Percentiles rank a stretch among this genome's conserved stretches.
phyloP scores from a whole-genome alignment of 2,888 invertebrate genomes.

The Scaptomyza parva region DNA sequence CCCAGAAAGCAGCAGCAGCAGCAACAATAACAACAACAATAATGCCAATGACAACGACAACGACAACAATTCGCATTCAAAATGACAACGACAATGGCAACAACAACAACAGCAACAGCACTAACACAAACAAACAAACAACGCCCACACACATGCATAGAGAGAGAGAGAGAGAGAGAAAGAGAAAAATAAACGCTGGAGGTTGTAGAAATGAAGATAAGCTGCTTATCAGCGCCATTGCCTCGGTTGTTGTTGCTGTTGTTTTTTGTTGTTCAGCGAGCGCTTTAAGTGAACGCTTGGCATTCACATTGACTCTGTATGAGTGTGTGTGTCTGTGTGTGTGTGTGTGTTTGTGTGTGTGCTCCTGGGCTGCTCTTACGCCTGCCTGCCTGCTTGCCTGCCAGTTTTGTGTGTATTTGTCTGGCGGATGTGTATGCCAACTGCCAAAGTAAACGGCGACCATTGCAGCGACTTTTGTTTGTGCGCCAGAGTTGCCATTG shows the following conservation, averaged over 20 bases:
- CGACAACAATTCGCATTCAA: conserved; percentile 61
- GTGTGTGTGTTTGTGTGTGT: background rate
- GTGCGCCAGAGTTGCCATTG: conserved; percentile 57
- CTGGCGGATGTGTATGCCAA: conserved; percentile 53
- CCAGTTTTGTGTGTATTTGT: conserved; percentile 11
- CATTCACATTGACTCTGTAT: conserved; percentile 45
- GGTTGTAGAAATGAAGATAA: conserved; percentile 79
- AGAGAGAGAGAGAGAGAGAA: background rate
- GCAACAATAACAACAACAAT: conserved; percentile 33
- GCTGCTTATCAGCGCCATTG: conserved; percentile 79
- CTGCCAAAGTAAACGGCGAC: conserved; percentile 49
- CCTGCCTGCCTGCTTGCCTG: conserved; percentile 40
- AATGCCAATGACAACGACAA: conserved; percentile 37
- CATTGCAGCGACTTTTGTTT: conserved; percentile 56
- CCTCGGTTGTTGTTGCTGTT: conserved; percentile 41
- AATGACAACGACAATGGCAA: conserved; percentile 50
- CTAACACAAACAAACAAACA: conserved; percentile 58
- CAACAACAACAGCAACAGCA: conserved; percentile 27
- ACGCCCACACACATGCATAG: conserved; percentile 45
- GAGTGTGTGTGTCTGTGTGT: background rate
- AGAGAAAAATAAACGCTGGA: conserved; percentile 71
- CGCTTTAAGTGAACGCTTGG: conserved; percentile 63
- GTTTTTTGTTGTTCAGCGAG: conserved; percentile 31
- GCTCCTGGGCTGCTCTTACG: conserved; percentile 49
- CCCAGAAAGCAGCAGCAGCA: conserved; percentile 56